These are phyloP conservation scores for Standfussiana lucernea DNA, from an alignment of 2,888 invertebrate species.

Conservation along the genomic window DNA sequence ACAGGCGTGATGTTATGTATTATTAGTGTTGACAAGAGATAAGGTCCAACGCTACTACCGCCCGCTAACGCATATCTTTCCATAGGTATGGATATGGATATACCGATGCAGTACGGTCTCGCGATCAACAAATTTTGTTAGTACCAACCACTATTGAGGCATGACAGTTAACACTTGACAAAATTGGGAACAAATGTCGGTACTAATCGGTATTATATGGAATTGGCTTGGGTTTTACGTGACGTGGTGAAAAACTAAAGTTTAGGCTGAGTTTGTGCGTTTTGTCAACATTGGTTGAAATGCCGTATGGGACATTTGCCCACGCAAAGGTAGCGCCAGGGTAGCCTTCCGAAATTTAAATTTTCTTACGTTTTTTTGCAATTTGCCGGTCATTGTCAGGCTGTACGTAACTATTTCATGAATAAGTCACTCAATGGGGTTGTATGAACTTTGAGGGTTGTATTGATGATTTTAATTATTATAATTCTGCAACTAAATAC, in stretches of 20 bases:
- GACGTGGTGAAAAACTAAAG: neutral
- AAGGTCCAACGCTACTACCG: conserved; percentile 50
- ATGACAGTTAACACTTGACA: conserved; percentile 68
- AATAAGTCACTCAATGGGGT: too few species aligned
- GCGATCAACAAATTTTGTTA: conserved; percentile 87
- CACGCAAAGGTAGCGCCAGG: neutral
- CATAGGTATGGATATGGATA: conserved; percentile 86
- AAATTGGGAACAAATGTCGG: conserved; percentile 58
- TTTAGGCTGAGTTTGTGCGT: neutral
- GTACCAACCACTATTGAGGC: conserved; percentile 77
- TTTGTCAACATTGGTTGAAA: neutral
- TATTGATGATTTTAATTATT: too few species aligned
- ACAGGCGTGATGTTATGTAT: neutral
- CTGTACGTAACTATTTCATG: too few species aligned
- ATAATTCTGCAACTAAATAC: too few species aligned
- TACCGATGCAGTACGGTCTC: conserved; percentile 86
- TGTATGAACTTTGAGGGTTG: too few species aligned
- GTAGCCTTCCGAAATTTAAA: too few species aligned
- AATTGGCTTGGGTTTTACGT: conserved; percentile 49
- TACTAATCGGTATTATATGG: conserved; percentile 80
- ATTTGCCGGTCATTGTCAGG: too few species aligned
- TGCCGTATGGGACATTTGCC: neutral
- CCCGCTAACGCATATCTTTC: conserved; percentile 74
- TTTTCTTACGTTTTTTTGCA: too few species aligned
- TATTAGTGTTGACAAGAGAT: conserved; percentile 25